phyloP scores from a whole-genome alignment of 2,888 invertebrate species.

The Pelosia muscerda region DNA sequence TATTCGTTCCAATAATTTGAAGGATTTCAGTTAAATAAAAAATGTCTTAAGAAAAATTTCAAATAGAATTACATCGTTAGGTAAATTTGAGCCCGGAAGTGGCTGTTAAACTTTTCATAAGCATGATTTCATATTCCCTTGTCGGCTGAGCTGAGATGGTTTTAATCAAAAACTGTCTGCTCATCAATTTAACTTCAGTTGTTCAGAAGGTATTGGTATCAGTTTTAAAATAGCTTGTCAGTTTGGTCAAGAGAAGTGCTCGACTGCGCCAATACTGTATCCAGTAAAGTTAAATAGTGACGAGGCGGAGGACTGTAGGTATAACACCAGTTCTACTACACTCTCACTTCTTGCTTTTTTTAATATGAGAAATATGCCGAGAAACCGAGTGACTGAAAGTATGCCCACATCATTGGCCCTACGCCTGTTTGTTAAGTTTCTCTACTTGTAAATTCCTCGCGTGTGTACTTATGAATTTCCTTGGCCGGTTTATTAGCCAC shows the following conservation, averaged over 20 bases:
- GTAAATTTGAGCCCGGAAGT: constrained; percentile 26
- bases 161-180: constrained; percentile 29
- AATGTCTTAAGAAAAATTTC: constrained; percentile 15
- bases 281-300: background rate
- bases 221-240: background rate
- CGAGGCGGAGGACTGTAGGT: background rate
- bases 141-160: constrained; percentile 18
- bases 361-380: no score
- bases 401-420: no score
- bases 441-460: no score
- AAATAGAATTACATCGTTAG: constrained; percentile 35
- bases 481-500: no score
- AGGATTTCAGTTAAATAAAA: constrained; percentile 21
- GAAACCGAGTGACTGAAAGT: no score
- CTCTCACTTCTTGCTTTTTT: no score
- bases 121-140: constrained; percentile 19
- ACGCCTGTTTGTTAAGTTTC: no score
- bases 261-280: background rate
- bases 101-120: constrained; percentile 31
- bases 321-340: background rate
- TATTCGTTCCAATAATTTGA: constrained; percentile 11
- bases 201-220: background rate
- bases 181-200: background rate
- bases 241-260: background rate
- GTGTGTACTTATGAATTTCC: no score